Percentiles rank a stretch among this genome's conserved stretches.
Evolutionary conservation across 2,113 vertebrate genomes (phyloP).

Genomic region (Falco punctatus): DNA sequence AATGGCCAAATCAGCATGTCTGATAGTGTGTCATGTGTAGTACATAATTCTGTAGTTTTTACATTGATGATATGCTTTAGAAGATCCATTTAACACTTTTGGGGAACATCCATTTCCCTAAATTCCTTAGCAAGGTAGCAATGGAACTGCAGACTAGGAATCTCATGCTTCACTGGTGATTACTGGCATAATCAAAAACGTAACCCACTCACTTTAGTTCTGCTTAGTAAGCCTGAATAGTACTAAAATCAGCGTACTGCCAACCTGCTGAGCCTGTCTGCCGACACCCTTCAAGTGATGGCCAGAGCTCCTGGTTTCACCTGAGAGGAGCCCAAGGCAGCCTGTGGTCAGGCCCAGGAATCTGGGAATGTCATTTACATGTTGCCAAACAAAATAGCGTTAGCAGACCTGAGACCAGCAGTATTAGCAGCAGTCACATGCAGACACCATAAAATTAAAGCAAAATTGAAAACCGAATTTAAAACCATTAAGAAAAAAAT

Average conservation of each 20-base stretch:
- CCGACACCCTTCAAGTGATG: background rate
- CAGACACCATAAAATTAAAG: slow-evolving; percentile 26
- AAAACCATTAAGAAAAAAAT: background rate
- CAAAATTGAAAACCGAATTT: background rate
- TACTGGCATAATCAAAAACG: background rate
- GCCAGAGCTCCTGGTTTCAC: background rate
- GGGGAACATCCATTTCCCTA: background rate
- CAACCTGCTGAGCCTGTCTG: background rate
- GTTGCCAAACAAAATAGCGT: background rate
- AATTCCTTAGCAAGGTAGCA: background rate
- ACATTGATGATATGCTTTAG: background rate
- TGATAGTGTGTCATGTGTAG: background rate
- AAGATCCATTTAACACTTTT: background rate
- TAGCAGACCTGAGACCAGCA: background rate
- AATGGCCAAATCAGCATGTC: background rate
- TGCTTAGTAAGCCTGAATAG: background rate
- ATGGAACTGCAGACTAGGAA: background rate
- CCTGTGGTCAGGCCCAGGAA: background rate
- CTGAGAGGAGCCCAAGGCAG: background rate
- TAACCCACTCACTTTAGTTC: background rate
- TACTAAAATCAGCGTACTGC: background rate
- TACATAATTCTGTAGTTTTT: background rate
- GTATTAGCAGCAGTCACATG: background rate
- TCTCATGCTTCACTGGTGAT: background rate
- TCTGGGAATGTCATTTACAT: slow-evolving; percentile 42